These are phyloP conservation scores for Peromyscus leucopus DNA, from an alignment of 2,113 vertebrate species.

Conservation along the genomic window DNA sequence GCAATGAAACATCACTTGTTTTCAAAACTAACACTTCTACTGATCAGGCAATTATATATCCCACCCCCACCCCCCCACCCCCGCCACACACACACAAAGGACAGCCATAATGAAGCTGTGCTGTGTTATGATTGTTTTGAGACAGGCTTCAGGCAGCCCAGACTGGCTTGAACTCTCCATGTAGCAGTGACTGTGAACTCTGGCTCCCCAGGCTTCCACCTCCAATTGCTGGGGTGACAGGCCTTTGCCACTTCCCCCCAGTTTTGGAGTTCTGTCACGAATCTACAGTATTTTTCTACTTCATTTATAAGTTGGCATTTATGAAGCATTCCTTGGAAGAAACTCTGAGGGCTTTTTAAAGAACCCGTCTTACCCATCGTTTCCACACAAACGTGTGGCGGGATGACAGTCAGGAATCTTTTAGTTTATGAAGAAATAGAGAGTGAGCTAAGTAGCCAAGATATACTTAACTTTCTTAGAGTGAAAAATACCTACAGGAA, in stretches of 20 bases:
- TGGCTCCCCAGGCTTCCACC: not conserved
- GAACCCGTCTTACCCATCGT: not conserved
- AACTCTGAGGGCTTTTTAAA: not conserved
- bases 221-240: not conserved
- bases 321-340: not conserved
- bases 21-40: not conserved
- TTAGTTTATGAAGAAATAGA: not conserved
- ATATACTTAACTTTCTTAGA: not conserved
- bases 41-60: not conserved
- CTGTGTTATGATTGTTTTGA: not conserved
- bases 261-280: not conserved
- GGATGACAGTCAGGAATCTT: not conserved
- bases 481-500: slow-evolving; percentile 31
- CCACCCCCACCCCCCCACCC: too few relatives aligned
- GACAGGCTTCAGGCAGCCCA: not conserved
- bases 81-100: not conserved
- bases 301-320: not conserved
- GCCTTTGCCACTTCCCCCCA: not conserved
- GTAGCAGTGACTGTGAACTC: not conserved
- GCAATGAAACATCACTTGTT: not conserved
- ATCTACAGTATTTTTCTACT: not conserved
- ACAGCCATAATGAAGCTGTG: not conserved
- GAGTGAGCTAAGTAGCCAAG: not conserved
- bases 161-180: not conserved
- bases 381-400: not conserved